Conservation (phyloP, 92 coral and sea anemone genomes). For the Zoanthus solanderi region DNA sequence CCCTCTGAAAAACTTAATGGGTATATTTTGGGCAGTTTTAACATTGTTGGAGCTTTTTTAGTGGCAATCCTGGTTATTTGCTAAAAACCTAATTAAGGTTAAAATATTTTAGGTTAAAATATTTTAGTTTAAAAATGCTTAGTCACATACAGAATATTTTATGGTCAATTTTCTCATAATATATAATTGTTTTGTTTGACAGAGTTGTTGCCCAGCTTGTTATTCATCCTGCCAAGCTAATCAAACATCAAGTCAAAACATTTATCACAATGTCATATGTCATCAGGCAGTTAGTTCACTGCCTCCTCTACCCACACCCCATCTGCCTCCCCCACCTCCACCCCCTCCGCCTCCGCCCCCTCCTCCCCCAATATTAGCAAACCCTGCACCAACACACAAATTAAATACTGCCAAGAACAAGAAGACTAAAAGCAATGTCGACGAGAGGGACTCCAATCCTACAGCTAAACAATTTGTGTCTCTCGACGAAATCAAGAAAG, state of each 20-base stretch:
- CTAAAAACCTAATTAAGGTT: no score
- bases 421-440: conserved; percentile 11
- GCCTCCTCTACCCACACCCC: conserved; percentile 75
- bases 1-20: no score
- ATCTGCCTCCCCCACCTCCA: conserved; percentile 1
- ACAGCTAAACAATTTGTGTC: conserved; percentile 58
- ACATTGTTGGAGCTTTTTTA: no score
- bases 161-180: not conserved
- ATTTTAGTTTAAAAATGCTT: not conserved
- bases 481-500: conserved; percentile 82
- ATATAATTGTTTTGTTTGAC: not conserved
- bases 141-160: not conserved
- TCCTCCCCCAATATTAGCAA: conserved; percentile 65
- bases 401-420: conserved; percentile 53
- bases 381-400: conserved; percentile 45
- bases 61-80: no score
- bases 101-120: no score
- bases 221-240: not conserved
- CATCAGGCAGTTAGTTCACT: not conserved
- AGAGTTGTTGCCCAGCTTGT: not conserved
- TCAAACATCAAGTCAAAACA: not conserved
- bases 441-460: not conserved
- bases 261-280: not conserved
- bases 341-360: conserved; percentile 73
- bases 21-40: no score